A percentile compares a stretch with the other conserved stretches of the same genome.
Conservation (phyloP, 2,888 invertebrate species). For the Phortica magna region DNA sequence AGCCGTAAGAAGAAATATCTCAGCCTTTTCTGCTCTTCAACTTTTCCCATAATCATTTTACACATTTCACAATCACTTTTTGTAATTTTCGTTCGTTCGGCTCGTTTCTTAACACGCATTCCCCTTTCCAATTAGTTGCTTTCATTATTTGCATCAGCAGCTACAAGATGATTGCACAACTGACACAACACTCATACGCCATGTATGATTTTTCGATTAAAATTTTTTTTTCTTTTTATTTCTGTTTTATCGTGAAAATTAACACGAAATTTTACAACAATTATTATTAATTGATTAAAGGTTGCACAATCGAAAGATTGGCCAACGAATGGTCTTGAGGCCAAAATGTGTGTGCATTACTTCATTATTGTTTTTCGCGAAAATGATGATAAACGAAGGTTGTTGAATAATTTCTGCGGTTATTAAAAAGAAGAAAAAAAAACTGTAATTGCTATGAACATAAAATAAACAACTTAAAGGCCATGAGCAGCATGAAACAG, state of each 20-base stretch:
- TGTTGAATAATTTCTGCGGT: not conserved
- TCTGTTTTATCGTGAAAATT: not conserved
- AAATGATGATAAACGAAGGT: not conserved
- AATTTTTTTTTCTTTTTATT: not conserved
- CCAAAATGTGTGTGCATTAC: not conserved
- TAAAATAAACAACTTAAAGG: not conserved
- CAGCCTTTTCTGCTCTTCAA: no score
- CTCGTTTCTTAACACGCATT: no score
- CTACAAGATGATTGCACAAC: no score
- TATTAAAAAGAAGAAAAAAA: not conserved
- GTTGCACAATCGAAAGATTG: not conserved
- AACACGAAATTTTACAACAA: slow-evolving; percentile 15
- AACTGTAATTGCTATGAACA: not conserved
- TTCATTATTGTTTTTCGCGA: not conserved
- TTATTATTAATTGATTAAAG: slow-evolving; percentile 13
- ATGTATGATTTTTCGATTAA: slow-evolving; percentile 5
- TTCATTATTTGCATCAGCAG: no score
- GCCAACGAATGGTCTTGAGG: not conserved
- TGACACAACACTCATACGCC: no score
- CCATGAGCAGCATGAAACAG: not conserved
- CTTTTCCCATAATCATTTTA: no score
- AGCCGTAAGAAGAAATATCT: no score
- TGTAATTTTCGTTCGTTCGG: no score
- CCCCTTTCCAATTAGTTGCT: no score
- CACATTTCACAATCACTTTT: no score